Conservation (phyloP, 2,113 vertebrate species). For the Python bivittatus region DNA sequence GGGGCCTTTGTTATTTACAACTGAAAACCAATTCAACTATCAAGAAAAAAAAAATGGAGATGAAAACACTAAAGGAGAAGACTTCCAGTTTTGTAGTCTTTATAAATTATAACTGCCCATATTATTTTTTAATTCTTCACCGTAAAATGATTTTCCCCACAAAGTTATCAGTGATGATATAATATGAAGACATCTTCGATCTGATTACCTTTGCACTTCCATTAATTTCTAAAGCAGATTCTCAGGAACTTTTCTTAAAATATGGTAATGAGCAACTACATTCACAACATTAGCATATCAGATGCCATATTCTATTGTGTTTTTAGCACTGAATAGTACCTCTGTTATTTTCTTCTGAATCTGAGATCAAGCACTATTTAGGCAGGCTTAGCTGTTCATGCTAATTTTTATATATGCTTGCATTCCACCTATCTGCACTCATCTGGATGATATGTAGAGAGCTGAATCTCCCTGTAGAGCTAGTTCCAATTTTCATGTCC, state of each 20-base stretch:
- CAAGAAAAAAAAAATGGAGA: neutral
- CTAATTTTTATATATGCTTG: neutral
- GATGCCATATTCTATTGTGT: neutral
- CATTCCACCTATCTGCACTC: neutral
- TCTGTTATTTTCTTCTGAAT: slow-evolving; percentile 40
- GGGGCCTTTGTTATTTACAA: neutral
- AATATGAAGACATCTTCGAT: neutral
- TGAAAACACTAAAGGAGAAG: neutral
- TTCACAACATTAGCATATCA: neutral
- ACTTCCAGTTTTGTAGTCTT: neutral
- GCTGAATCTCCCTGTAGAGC: slow-evolving; percentile 44
- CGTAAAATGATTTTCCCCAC: neutral
- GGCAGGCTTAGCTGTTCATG: slow-evolving; percentile 34
- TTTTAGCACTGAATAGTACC: slow-evolving; percentile 24
- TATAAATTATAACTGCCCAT: neutral
- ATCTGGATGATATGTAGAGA: slow-evolving; percentile 35
- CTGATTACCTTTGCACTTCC: slow-evolving; percentile 15
- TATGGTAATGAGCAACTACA: neutral
- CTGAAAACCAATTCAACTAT: neutral
- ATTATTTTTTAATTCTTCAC: neutral
- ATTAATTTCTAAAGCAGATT: neutral
- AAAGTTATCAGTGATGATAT: neutral
- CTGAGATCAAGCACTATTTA: slow-evolving; percentile 16
- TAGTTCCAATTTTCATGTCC: slow-evolving; percentile 49
- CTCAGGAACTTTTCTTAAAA: neutral